Evolutionary conservation across 2,888 invertebrate genomes (phyloP).

Genomic region (Baccha elongata): DNA sequence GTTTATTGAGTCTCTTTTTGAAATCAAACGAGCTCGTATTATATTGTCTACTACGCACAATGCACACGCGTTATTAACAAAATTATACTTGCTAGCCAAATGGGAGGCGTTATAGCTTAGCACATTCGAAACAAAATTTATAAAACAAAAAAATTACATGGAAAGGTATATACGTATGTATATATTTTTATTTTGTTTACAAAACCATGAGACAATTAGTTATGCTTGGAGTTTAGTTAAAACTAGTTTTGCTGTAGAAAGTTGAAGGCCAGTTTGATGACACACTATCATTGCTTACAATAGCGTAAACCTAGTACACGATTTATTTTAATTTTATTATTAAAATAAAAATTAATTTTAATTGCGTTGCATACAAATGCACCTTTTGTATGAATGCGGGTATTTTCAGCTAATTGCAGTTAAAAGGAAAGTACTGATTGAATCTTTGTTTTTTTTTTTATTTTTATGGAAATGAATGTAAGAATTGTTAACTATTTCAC

Average conservation of each 20-base stretch:
- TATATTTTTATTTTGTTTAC: constrained; percentile 26
- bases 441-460: no score
- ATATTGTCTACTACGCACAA: constrained; percentile 28
- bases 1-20: constrained; percentile 21
- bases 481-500: no score
- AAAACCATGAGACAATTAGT: constrained; percentile 55
- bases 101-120: constrained; percentile 21
- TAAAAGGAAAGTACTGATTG: background rate
- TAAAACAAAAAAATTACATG: background rate
- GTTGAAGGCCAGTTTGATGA: constrained; percentile 68
- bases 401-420: background rate
- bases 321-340: constrained; percentile 28
- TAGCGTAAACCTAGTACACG: constrained; percentile 6
- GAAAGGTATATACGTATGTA: background rate
- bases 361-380: constrained; percentile 8
- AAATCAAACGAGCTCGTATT: constrained; percentile 11
- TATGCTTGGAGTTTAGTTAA: constrained; percentile 40
- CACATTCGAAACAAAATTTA: constrained; percentile 1
- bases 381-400: constrained; percentile 17
- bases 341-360: constrained; percentile 17
- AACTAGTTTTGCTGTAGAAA: constrained; percentile 66
- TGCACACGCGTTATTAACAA: constrained; percentile 47
- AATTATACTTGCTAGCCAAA: constrained; percentile 37
- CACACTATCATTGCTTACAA: constrained; percentile 41
- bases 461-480: no score